Evolutionary conservation across 2,888 invertebrate species (phyloP).

Genomic region (Limnephilus auricula): DNA sequence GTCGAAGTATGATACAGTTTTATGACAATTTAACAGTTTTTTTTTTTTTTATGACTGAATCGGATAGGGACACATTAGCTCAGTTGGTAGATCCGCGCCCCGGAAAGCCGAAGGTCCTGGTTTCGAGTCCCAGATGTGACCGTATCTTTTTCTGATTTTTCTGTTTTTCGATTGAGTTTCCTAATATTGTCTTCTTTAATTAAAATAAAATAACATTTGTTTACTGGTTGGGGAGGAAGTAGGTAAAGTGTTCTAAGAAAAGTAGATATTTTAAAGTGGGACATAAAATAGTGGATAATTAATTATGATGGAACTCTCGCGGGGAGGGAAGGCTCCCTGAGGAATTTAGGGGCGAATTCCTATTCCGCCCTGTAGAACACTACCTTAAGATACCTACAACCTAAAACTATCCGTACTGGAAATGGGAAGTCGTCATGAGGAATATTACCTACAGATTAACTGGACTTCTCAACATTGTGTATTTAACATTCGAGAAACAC

Average conservation of each 20-base stretch:
- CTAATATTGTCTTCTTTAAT: too few relatives aligned
- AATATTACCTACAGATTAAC: background rate
- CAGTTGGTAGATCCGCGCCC: too few relatives aligned
- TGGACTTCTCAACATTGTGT: background rate
- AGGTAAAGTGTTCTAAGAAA: background rate
- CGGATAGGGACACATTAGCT: too few relatives aligned
- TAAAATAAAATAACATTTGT: background rate
- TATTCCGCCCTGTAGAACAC: conserved; percentile 5
- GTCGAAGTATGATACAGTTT: too few relatives aligned
- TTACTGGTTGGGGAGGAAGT: background rate
- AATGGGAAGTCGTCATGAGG: background rate
- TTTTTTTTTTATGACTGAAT: too few relatives aligned
- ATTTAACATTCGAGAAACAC: too few relatives aligned
- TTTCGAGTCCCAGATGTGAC: too few relatives aligned
- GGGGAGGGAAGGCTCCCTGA: conserved; percentile 14
- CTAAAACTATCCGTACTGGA: background rate
- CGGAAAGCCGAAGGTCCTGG: too few relatives aligned
- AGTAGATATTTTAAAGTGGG: conserved; percentile 26
- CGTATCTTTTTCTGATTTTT: too few relatives aligned
- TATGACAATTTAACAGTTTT: too few relatives aligned
- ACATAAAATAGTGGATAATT: conserved; percentile 33
- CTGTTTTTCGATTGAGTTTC: too few relatives aligned
- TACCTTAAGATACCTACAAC: background rate
- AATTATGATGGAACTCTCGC: conserved; percentile 10
- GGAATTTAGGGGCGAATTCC: conserved; percentile 31